Evolutionary conservation across 2,888 invertebrate species (phyloP).

Genomic region (Chironomus riparius): DNA sequence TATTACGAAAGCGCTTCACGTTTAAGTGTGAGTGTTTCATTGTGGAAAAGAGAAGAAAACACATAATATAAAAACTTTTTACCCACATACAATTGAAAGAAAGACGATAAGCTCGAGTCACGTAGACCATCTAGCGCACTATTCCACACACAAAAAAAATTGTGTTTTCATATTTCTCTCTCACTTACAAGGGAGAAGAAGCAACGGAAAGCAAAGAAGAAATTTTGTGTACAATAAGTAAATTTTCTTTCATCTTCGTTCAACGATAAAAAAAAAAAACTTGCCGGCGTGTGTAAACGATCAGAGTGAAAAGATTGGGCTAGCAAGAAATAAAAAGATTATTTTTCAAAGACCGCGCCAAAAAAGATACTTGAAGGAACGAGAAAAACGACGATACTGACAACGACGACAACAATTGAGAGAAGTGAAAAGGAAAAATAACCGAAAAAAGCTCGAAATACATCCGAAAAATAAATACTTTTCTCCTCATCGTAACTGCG

Average conservation of each 20-base stretch:
- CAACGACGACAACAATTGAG: no score
- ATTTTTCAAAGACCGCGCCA: not conserved
- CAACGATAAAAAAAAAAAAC: not conserved
- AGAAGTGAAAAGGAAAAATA: no score
- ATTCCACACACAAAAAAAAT: not conserved
- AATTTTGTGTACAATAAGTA: no score
- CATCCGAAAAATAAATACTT: not conserved
- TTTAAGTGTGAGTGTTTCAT: not conserved
- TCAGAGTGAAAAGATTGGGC: no score
- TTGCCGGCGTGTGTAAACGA: not conserved
- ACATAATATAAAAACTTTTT: not conserved
- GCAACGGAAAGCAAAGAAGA: no score
- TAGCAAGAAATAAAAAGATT: not conserved
- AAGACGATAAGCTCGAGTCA: not conserved
- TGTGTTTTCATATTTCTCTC: not conserved
- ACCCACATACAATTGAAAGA: not conserved
- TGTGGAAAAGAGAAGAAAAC: no score
- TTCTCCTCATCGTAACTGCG: not conserved
- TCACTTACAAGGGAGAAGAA: not conserved
- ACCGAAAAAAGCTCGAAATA: not conserved
- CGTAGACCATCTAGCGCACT: not conserved
- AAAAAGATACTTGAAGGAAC: not conserved
- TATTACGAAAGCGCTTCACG: not conserved
- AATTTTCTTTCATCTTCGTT: not conserved
- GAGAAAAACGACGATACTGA: not conserved